phyloP scores from a whole-genome alignment of 1,140 invertebrate genomes.

The Manduca sexta region DNA sequence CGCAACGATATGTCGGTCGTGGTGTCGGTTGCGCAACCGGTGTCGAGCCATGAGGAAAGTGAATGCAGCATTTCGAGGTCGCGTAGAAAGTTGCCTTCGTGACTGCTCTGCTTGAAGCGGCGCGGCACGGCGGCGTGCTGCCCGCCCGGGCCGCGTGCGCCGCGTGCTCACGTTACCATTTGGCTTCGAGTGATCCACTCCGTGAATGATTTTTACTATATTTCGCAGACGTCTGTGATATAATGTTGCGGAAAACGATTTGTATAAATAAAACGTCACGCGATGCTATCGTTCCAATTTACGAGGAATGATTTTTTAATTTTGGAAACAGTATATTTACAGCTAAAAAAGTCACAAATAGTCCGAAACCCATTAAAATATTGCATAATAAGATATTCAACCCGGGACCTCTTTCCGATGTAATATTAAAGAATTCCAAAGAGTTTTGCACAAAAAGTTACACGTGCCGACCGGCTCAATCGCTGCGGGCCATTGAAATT shows the following conservation, averaged over 20 bases:
- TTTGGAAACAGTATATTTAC: slow-evolving; percentile 28
- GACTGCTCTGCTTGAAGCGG: slow-evolving; percentile 25
- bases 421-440: slow-evolving; percentile 56
- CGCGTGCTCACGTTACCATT: too few species aligned
- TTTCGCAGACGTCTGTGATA: slow-evolving; percentile 4
- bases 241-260: slow-evolving; percentile 11
- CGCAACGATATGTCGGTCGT: slow-evolving; percentile 57
- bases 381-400: slow-evolving; percentile 69
- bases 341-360: slow-evolving; percentile 26
- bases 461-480: slow-evolving; percentile 63
- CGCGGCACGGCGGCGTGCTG: background rate
- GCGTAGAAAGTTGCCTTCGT: slow-evolving; percentile 64
- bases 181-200: slow-evolving; percentile 2
- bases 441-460: slow-evolving; percentile 70
- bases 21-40: slow-evolving; percentile 62
- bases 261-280: slow-evolving; percentile 25
- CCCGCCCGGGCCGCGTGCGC: too few species aligned
- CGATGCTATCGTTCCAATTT: slow-evolving; percentile 22
- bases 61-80: slow-evolving; percentile 71
- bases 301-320: slow-evolving; percentile 28
- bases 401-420: slow-evolving; percentile 46
- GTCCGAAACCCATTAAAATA: slow-evolving; percentile 40
- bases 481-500: slow-evolving; percentile 66
- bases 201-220: slow-evolving; percentile 8
- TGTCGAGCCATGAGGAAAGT: slow-evolving; percentile 66